Conservation (phyloP, 53 echinoderm and acorn worm genomes). For the Zoroaster sp. region DNA sequence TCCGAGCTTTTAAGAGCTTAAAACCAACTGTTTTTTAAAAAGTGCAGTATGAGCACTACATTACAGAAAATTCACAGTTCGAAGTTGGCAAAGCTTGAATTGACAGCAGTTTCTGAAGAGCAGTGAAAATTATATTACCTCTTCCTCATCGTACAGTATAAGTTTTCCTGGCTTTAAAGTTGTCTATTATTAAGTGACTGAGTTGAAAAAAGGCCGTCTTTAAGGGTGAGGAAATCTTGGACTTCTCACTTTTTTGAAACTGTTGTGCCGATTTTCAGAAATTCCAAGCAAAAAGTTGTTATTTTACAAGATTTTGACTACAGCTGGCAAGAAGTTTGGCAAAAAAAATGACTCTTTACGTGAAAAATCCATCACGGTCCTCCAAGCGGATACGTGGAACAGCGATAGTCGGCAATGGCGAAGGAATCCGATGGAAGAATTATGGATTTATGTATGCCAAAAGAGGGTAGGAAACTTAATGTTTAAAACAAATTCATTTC, state of each 20-base stretch:
- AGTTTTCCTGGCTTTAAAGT: no score
- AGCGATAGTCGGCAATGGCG: constrained; percentile 5
- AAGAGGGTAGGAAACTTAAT: constrained; percentile 34
- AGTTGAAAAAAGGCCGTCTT: no score
- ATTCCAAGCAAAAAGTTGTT: neutral
- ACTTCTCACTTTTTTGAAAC: no score
- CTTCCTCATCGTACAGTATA: no score
- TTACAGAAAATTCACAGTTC: neutral
- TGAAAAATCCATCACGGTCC: neutral
- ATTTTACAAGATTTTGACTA: neutral
- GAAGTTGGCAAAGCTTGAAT: neutral
- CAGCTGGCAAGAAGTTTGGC: neutral
- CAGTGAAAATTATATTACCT: neutral
- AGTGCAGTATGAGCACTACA: neutral
- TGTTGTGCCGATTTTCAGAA: neutral
- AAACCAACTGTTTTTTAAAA: neutral
- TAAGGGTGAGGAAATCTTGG: no score
- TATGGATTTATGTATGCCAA: constrained; percentile 40
- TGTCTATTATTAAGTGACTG: no score
- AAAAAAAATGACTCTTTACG: constrained; percentile 46
- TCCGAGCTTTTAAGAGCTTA: neutral
- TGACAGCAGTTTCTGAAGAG: no score
- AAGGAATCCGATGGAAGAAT: constrained; percentile 43
- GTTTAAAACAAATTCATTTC: no score
- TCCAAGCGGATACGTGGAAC: constrained; percentile 10